Conservation (phyloP, 2,797 vertebrate species). For the Poecilia wingei region DNA sequence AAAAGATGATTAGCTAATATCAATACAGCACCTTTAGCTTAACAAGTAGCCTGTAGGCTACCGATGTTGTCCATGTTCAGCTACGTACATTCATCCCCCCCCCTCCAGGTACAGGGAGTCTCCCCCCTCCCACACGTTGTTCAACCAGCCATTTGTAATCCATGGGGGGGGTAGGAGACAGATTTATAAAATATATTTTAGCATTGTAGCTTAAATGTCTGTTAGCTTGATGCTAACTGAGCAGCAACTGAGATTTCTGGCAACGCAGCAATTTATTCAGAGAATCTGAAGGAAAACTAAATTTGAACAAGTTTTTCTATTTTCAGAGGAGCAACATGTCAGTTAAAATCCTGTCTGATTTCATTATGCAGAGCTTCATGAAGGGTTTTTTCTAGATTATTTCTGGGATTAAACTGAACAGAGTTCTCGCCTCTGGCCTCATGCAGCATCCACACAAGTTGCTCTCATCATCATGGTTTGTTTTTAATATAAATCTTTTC, state of each 20-base stretch:
- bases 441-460: slow-evolving; percentile 62
- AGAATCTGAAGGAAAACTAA: not conserved
- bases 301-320: not conserved
- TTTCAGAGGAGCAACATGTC: not conserved
- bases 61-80: too few species aligned
- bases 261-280: not conserved
- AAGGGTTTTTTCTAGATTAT: not conserved
- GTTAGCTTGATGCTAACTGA: not conserved
- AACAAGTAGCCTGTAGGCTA: too few species aligned
- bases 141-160: too few species aligned
- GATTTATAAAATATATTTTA: not conserved
- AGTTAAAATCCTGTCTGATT: not conserved
- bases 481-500: slow-evolving; percentile 77
- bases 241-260: not conserved
- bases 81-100: too few species aligned
- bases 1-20: too few species aligned
- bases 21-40: too few species aligned
- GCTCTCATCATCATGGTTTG: slow-evolving; percentile 42
- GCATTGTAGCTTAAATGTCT: not conserved
- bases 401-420: slow-evolving; percentile 14
- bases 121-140: too few species aligned
- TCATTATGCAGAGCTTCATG: not conserved
- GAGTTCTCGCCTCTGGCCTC: slow-evolving; percentile 7
- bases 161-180: not conserved
- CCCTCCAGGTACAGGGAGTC: too few species aligned